Evolutionary conservation across 2,113 vertebrate species (phyloP).

Genomic region (Leptosomus discolor): DNA sequence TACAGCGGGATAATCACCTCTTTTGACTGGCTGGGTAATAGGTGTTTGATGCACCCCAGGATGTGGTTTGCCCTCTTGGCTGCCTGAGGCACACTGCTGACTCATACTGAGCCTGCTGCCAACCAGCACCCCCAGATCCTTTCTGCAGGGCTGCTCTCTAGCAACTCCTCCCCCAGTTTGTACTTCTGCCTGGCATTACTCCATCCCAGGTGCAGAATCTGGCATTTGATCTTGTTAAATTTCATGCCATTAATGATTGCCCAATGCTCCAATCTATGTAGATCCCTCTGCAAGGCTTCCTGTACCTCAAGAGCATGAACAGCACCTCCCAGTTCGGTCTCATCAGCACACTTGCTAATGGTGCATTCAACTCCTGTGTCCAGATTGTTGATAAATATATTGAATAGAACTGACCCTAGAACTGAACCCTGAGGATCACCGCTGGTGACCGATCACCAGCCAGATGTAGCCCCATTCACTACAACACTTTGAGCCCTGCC

Average conservation of each 20-base stretch:
- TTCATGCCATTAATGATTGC: not conserved
- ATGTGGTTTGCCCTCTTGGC: not conserved
- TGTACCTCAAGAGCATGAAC: not conserved
- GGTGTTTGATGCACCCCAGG: not conserved
- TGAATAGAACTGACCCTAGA: not conserved
- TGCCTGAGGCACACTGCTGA: not conserved
- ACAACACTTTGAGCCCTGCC: not conserved
- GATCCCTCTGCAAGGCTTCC: not conserved
- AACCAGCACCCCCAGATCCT: not conserved
- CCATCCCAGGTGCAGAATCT: rapidly evolving
- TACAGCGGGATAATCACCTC: not conserved
- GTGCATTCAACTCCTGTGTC: not conserved
- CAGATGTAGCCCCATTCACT: not conserved
- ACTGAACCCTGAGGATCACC: not conserved
- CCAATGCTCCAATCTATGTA: not conserved
- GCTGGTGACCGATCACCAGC: not conserved
- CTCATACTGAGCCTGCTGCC: not conserved
- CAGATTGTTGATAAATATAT: not conserved
- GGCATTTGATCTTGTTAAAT: not conserved
- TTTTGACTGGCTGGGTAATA: not conserved
- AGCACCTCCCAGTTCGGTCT: not conserved
- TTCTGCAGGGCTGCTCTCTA: not conserved
- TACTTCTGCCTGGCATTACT: not conserved
- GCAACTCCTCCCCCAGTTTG: not conserved
- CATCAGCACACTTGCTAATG: not conserved